Evolutionary conservation across 2,888 invertebrate species (phyloP), one percentile per base, ranked within the genome.

Genomic region (Euclidia mi): DNA sequence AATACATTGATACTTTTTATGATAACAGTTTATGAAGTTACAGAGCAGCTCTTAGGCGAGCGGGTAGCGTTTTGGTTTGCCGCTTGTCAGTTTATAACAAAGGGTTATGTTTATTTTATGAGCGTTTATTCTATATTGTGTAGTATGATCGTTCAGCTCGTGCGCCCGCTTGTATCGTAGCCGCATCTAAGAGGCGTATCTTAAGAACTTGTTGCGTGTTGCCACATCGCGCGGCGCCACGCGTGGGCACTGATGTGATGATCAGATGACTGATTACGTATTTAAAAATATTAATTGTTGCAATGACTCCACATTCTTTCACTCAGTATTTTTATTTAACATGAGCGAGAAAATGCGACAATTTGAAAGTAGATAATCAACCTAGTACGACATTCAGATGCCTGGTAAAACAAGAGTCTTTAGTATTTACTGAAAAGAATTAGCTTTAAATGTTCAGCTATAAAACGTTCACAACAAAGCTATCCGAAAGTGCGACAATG

Each of bases 201-300:
- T 34, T 58, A 53, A 62, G 56, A 74, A 63, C 66, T 68, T 64
- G 77, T 62, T 65, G 60, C 64, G 38, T 63, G 64, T 74, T 74
- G 67, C 74, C 71, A 75, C 76, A 76, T 71, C 67, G 65, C 59
- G 56, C 76, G 89, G 90, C 90, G 90, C 89, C 88, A 81, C 72
- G 90, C 89, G 92, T 91, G 87, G 91, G 92, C 77, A 62, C 79
- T 71, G 71, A 78, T 71, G 79, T 84, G 89, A 91, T 90, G 89
- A 88, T 85, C 87, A 84, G 76, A 88, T 92, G 92, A 92, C 91
- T 90, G 92, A 92, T 92, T 92, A 90, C 84, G 83, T 86, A 87
- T 91, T 91, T 91, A 89, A 89, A 81, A 89, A 90, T 89, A 88
- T 87, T 88, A 89, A 92, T 90, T 87, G 90, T 90, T 82, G 84